Evolutionary conservation across 2,888 invertebrate genomes (phyloP), one percentile per base, ranked within the genome.

Genomic region (Trachelus troglodyta): DNA sequence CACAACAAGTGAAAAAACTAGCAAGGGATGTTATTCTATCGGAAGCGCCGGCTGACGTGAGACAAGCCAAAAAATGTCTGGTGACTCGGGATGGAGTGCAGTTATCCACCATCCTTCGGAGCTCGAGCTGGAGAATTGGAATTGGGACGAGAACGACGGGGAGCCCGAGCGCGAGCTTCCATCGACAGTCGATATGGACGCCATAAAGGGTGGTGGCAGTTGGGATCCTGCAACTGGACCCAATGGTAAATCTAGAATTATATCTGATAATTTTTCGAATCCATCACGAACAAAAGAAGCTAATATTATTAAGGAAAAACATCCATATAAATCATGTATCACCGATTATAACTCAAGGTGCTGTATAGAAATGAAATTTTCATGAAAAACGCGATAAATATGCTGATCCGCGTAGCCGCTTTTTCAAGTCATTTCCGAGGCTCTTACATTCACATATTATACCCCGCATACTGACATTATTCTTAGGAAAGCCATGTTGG

Each of bases 111-210:
- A 93, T 89, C 93, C 93, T 79, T 93, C 93, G 84, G 93, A 93
- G 88, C 84, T 91, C 83, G 91, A 90, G 84, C 80, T 91, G 34
- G 90, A 89, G 79, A 91, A 88, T 86, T 91, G 91, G 91, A 90
- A 91, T 84, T 91, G 91, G 91, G 91, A 89, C 82, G 91, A 90
- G 80, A 91, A 93, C 81, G 94, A 94, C 90, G 94, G 94, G 23
- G 94, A 94, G 89, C 93, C 93, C 74, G 94, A 94, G 80, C 93
- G 94, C 85, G 91, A 91, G 82, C 91, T 94, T 85, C 94, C 94
- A 23, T 94, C 94, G 37, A 95, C 95, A 35, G 94, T 95, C 80
- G 95, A 95, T 85, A 94, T 95, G 92, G 94, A 94, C 85, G 94
- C 94, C 79, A 94, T 94, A 87, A 94, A 94, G 89, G 93, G 93